Evolutionary conservation across 2,797 vertebrate species (phyloP), one percentile per base, ranked within the genome.

Genomic region (Phylloscopus collybita): DNA sequence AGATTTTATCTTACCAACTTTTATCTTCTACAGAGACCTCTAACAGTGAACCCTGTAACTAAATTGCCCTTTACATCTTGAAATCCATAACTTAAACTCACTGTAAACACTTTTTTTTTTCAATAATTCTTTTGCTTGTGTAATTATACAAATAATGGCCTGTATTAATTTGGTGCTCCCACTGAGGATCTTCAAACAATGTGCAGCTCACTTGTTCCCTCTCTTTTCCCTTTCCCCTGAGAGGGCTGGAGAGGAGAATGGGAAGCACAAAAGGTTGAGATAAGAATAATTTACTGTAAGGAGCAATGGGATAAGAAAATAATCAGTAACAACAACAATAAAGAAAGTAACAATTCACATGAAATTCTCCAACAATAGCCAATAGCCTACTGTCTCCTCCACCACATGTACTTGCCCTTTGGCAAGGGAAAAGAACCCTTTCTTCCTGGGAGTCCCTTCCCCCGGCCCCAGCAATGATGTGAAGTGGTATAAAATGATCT

Each of bases 171-270:
- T 36, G 17, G 22, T 56, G 11, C 22, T 69, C 30, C 6, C 30
- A 20, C 6, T 27, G 47, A 66, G 29, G 23, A 15, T 22, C 16
- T 36, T 34, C 30, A 54, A 61, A 42, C 3, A 20, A 47, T 2
- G 9, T 0, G 0, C 6, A 2, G 2, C 30, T 47, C 5, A 2
- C n/a, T 54, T 40, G 27, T 2, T 54, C 3, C 8, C 2, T 6
- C 16, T 57, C 25, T 25, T 65, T 16, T 5, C 10, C 18, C 29
- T 59, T 59, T 18, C 8, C 3, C 7, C 5, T 27, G 26, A 53
- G 21, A 4, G 5, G 14, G 25, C 10, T 40, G 21, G 34, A 54
- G 21, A 60, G 56, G 30, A 61, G 15, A 74, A 54, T 5, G 9
- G 17, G 26, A 54, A 13, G 15, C 42, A 67, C 12, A 42, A 36